Percentiles rank a stretch among this genome's conserved stretches.
These are phyloP conservation scores for Gymnocypris eckloni DNA, from an alignment of 2,797 vertebrate genomes.

Conservation along the genomic window DNA sequence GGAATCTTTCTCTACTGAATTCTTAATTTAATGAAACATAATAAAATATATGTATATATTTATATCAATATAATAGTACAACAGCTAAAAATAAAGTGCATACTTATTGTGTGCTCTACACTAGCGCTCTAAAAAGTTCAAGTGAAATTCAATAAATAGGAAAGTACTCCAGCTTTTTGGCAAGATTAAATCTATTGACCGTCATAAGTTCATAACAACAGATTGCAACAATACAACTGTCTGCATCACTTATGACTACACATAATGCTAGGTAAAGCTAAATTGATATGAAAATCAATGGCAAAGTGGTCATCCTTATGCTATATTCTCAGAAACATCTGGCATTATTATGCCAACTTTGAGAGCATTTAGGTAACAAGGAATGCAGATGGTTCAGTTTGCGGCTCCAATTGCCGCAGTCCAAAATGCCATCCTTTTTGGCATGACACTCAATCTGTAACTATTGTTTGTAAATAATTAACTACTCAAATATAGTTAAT, in stretches of 20 bases:
- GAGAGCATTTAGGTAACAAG: not conserved
- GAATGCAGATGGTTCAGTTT: not conserved
- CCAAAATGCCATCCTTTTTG: not conserved
- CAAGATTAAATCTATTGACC: conserved; percentile 8
- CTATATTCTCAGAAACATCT: not conserved
- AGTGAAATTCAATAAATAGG: not conserved
- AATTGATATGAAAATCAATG: not conserved
- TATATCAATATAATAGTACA: not conserved
- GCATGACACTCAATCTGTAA: not conserved
- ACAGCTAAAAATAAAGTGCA: not conserved
- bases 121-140: not conserved
- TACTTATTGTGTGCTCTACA: not conserved
- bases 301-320: not conserved
- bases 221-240: conserved; percentile 1
- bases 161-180: not conserved
- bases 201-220: conserved; percentile 22
- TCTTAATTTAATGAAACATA: not conserved
- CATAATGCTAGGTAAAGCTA: not conserved
- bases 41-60: not conserved
- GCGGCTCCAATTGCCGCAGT: not conserved
- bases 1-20: not conserved
- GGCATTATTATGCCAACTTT: not conserved
- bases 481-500: not conserved
- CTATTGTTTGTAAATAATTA: not conserved
- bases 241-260: not conserved